phyloP scores from a whole-genome alignment of 1,140 invertebrate species.

The Papilio helenus region DNA sequence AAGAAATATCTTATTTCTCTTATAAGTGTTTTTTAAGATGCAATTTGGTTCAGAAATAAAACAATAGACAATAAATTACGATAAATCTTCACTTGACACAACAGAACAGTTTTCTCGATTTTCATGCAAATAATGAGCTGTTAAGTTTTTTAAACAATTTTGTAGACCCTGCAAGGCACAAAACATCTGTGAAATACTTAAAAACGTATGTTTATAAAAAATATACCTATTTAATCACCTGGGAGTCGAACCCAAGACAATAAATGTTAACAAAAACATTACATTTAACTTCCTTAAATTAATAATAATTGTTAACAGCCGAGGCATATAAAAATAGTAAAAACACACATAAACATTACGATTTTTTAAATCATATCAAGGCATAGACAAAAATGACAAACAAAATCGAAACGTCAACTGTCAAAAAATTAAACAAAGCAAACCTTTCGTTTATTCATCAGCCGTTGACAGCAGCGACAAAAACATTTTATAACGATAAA shows the following conservation, averaged over 20 bases:
- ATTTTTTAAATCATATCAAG: conserved; percentile 4
- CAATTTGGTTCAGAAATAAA: conserved; percentile 1
- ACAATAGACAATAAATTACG: neutral
- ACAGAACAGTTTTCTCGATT: neutral
- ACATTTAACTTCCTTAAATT: too few relatives aligned
- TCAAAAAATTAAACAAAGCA: neutral
- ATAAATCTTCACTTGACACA: neutral
- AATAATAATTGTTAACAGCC: neutral
- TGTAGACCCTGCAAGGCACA: conserved; percentile 2
- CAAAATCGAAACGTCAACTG: neutral
- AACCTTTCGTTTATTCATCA: neutral
- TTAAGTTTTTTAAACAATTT: neutral
- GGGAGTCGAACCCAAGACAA: neutral
- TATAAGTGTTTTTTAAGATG: neutral
- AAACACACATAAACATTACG: neutral
- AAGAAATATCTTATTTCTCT: neutral
- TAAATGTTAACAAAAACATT: too few relatives aligned
- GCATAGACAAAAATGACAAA: neutral
- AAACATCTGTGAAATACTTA: neutral
- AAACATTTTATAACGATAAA: conserved; percentile 1
- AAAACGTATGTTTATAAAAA: neutral
- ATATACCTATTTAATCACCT: neutral
- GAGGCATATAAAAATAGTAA: neutral
- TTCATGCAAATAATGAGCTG: neutral
- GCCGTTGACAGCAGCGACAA: neutral